Evolutionary conservation across 2,888 invertebrate genomes (phyloP).

Genomic region (Listrodromus nycthemerus): DNA sequence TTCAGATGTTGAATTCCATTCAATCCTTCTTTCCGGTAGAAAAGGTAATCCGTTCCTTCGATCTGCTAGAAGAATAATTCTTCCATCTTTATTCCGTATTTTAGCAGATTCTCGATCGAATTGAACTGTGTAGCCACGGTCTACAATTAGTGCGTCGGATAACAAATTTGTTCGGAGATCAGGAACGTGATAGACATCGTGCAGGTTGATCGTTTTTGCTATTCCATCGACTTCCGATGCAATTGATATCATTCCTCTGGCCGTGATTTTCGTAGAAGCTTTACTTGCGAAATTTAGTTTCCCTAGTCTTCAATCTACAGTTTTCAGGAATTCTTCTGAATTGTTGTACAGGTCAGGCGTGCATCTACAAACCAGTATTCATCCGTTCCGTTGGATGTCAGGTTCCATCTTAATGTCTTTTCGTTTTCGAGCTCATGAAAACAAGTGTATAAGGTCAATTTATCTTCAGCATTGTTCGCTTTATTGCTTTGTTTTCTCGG

Average conservation of each 20-base stretch:
- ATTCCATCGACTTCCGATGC: slow-evolving; percentile 1
- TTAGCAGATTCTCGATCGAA: slow-evolving; percentile 14
- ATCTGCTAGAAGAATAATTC: slow-evolving; percentile 36
- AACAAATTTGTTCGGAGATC: slow-evolving; percentile 59
- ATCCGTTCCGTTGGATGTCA: not conserved
- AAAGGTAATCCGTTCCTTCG: slow-evolving; percentile 51
- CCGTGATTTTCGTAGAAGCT: slow-evolving; percentile 22
- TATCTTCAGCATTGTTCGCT: slow-evolving; percentile 15
- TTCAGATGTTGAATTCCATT: not conserved
- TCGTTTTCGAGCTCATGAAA: not conserved
- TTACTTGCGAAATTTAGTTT: slow-evolving; percentile 24
- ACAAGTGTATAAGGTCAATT: slow-evolving; percentile 5
- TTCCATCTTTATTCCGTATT: not conserved
- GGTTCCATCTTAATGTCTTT: not conserved
- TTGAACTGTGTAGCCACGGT: slow-evolving; percentile 22
- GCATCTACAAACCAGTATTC: slow-evolving; percentile 4
- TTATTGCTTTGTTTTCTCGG: not conserved
- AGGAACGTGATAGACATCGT: slow-evolving; percentile 38
- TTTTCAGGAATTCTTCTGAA: not conserved
- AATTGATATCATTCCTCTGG: slow-evolving; percentile 8
- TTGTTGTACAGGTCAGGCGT: slow-evolving; percentile 18
- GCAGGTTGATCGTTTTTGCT: not conserved
- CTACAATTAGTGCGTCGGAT: slow-evolving; percentile 49
- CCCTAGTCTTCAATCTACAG: not conserved
- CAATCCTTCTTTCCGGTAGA: slow-evolving; percentile 3